phyloP scores from a whole-genome alignment of 2,113 vertebrate species.

The Rhizomys pruinosus region DNA sequence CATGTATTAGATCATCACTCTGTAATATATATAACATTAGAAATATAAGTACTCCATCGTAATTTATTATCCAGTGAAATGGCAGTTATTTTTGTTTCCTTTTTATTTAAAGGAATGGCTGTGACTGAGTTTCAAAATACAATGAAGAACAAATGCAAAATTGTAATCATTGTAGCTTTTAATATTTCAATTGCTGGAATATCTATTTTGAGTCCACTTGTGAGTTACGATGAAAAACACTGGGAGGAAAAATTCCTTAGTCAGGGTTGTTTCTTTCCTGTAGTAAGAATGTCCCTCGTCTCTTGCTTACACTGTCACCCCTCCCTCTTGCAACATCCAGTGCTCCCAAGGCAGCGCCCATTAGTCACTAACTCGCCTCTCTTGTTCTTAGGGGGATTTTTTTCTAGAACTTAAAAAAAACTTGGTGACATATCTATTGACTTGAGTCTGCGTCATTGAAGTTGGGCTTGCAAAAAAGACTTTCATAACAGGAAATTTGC shows the following conservation, averaged over 20 bases:
- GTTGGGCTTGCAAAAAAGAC: slow-evolving; percentile 18
- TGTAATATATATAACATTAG: background rate
- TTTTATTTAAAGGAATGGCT: slow-evolving; percentile 14
- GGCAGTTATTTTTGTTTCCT: background rate
- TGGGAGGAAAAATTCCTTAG: background rate
- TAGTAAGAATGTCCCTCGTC: no score
- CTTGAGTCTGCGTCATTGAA: slow-evolving; percentile 46
- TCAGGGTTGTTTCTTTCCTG: background rate
- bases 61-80: slow-evolving; percentile 7
- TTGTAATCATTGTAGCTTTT: background rate
- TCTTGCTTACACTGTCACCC: background rate
- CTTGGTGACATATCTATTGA: slow-evolving; percentile 42
- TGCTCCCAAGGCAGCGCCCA: background rate
- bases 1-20: background rate
- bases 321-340: background rate
- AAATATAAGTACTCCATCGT: background rate
- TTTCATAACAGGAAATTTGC: background rate
- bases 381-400: background rate
- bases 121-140: background rate
- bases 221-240: background rate
- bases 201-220: background rate
- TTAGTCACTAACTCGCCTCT: background rate
- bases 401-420: background rate
- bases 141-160: background rate
- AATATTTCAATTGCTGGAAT: background rate